Conservation (phyloP, 2,888 invertebrate genomes). For the Prostheceraeus crozeri region DNA sequence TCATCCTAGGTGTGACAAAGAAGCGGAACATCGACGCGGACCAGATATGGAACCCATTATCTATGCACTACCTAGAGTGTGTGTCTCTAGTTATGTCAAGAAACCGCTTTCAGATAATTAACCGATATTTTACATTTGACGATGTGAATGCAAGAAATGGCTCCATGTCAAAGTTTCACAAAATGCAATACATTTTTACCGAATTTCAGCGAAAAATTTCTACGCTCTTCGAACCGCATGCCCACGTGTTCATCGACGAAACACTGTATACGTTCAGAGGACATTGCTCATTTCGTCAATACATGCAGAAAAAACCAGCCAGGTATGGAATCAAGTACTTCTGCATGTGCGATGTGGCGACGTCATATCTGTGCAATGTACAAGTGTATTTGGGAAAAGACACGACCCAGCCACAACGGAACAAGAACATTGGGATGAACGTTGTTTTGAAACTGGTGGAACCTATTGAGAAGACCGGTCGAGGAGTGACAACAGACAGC, state of each 20-base stretch:
- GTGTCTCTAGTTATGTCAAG: no score
- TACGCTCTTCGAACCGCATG: conserved; percentile 5
- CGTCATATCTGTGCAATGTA: conserved; percentile 2
- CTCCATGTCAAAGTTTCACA: conserved; percentile 6
- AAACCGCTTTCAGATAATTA: no score
- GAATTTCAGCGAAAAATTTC: not conserved
- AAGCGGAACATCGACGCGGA: no score
- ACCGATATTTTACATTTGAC: no score
- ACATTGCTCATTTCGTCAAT: not conserved
- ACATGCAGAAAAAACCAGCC: conserved; percentile 9
- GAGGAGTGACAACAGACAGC: conserved; percentile 18
- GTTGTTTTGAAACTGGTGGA: no score
- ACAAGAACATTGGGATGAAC: not conserved
- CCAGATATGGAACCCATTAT: no score
- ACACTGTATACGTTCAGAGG: conserved; percentile 3
- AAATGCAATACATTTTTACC: conserved; percentile 8
- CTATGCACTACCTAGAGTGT: no score
- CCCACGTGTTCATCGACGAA: no score
- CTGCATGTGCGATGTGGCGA: conserved; percentile 9
- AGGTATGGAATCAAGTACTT: conserved; percentile 20
- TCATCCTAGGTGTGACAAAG: no score
- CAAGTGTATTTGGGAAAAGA: conserved; percentile 23
- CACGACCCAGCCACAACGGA: conserved; percentile 9
- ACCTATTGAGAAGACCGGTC: not conserved
- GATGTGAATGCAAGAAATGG: conserved; percentile 1